Percentiles rank a stretch among this genome's conserved stretches.
Conservation (phyloP, 2,113 vertebrate genomes). For the Trogon melanurus region DNA sequence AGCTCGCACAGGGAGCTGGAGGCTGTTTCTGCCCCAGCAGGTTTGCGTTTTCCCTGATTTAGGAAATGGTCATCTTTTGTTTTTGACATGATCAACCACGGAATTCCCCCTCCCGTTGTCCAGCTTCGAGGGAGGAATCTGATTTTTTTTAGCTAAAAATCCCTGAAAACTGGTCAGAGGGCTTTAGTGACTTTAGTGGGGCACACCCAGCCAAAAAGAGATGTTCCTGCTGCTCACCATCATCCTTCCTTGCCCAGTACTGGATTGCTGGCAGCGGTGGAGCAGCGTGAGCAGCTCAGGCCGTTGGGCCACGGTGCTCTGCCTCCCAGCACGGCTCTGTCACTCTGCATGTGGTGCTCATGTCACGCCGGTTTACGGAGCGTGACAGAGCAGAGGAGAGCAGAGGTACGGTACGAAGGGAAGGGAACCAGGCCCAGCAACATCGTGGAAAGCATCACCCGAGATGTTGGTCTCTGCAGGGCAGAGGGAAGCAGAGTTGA, state of each 20-base stretch:
- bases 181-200: background rate
- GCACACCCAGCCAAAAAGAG: background rate
- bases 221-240: background rate
- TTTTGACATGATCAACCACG: background rate
- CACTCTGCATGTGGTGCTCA: background rate
- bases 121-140: background rate
- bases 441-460: background rate
- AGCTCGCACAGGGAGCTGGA: background rate
- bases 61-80: background rate
- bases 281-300: background rate
- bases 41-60: background rate
- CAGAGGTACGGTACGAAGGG: background rate
- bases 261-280: fast-evolving
- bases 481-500: background rate
- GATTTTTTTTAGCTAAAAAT: background rate
- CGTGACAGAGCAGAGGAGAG: background rate
- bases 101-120: background rate
- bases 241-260: background rate
- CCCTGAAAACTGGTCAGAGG: background rate
- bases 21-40: background rate
- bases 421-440: fast-evolving
- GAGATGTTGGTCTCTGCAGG: background rate
- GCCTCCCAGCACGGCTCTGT: background rate
- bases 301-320: background rate
- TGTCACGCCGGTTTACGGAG: background rate